These are phyloP conservation scores for Dryobota labecula DNA, from an alignment of 2,888 invertebrate genomes.

Conservation along the genomic window DNA sequence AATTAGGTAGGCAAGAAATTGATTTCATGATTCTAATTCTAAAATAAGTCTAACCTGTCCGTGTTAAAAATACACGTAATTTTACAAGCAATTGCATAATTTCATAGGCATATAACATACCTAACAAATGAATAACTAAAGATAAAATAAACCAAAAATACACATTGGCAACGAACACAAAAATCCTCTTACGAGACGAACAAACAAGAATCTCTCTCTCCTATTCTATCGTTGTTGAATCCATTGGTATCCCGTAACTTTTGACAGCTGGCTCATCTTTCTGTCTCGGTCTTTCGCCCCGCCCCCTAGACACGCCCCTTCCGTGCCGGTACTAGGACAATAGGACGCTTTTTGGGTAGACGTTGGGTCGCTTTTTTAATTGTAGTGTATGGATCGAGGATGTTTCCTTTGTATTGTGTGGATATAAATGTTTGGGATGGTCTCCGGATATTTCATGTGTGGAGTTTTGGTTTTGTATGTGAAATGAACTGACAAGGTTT, in stretches of 20 bases:
- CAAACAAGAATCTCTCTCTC: slow-evolving; percentile 42
- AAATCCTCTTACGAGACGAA: slow-evolving; percentile 28
- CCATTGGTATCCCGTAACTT: slow-evolving; percentile 52
- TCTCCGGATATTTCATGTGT: slow-evolving; percentile 38
- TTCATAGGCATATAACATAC: slow-evolving; percentile 22
- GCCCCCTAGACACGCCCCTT: slow-evolving; percentile 85
- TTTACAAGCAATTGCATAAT: slow-evolving; percentile 11
- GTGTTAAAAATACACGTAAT: background rate
- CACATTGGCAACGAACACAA: slow-evolving; percentile 47
- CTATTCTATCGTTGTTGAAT: slow-evolving; percentile 57
- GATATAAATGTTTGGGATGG: slow-evolving; percentile 38
- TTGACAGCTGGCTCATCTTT: slow-evolving; percentile 80
- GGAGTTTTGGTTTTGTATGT: background rate
- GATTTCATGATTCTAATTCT: background rate
- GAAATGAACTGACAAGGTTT: background rate
- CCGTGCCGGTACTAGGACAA: slow-evolving; percentile 77
- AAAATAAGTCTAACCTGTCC: too few species aligned
- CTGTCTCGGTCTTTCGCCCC: slow-evolving; percentile 68
- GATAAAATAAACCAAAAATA: slow-evolving; percentile 49
- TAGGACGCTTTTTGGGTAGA: slow-evolving; percentile 59
- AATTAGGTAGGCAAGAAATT: background rate
- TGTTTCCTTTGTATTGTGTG: slow-evolving; percentile 34
- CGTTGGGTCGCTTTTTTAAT: slow-evolving; percentile 38
- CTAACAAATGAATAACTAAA: slow-evolving; percentile 30
- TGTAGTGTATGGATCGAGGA: slow-evolving; percentile 32